These are phyloP conservation scores for Lepilemur septentrionalis DNA, from an alignment of 2,797 vertebrate genomes.

Conservation along the genomic window DNA sequence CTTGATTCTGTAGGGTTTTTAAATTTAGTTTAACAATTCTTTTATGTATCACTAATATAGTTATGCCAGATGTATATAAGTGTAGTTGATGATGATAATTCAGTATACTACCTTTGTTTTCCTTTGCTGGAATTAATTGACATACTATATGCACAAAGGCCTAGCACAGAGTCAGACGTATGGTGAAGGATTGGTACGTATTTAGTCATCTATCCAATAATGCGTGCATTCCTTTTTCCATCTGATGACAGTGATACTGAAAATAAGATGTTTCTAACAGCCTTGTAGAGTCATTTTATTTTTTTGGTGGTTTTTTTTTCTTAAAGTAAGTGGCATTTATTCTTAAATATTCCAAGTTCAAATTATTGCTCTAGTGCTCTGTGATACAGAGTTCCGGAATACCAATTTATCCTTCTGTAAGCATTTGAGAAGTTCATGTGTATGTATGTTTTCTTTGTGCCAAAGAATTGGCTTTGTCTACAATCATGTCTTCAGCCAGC, in stretches of 20 bases:
- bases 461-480: background rate
- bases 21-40: background rate
- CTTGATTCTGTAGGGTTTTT: background rate
- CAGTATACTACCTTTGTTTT: background rate
- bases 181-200: background rate
- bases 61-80: background rate
- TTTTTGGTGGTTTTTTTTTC: background rate
- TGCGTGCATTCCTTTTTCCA: background rate
- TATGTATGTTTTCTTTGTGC: background rate
- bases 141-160: background rate
- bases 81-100: background rate
- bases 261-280: background rate
- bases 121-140: background rate
- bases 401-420: background rate
- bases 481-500: background rate
- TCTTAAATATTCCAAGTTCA: constrained; percentile 20
- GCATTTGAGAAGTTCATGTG: background rate
- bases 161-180: background rate
- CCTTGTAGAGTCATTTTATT: background rate
- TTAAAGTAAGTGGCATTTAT: background rate
- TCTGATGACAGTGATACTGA: constrained; percentile 6
- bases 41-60: background rate
- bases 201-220: background rate
- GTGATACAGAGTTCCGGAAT: background rate
- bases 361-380: background rate